These are phyloP conservation scores for Nematolebias whitei DNA, from an alignment of 2,113 vertebrate species.

Conservation along the genomic window DNA sequence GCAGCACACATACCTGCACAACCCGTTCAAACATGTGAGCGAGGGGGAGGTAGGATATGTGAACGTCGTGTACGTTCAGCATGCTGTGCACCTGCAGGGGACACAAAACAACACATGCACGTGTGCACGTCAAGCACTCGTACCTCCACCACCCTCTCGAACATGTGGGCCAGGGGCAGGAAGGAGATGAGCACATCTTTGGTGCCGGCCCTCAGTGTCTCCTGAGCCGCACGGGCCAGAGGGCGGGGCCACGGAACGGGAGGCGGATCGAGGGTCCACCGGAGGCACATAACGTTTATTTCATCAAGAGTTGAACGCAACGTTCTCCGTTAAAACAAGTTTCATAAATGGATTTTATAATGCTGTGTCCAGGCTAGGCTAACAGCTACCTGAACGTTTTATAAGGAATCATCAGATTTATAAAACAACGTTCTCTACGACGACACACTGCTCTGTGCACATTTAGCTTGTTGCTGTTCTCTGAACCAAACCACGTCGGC, in stretches of 20 bases:
- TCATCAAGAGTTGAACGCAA: too few species aligned
- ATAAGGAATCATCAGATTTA: too few species aligned
- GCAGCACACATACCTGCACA: slow-evolving; percentile 87
- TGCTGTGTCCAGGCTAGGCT: too few species aligned
- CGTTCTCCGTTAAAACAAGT: too few species aligned
- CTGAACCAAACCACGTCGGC: too few species aligned
- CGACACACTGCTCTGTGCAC: too few species aligned
- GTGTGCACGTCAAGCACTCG: slow-evolving; percentile 42
- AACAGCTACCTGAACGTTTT: too few species aligned
- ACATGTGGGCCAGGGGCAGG: slow-evolving; percentile 97
- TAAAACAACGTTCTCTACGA: too few species aligned
- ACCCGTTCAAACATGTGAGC: slow-evolving; percentile 98
- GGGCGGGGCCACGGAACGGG: neutral
- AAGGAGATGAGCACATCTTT: slow-evolving; percentile 93
- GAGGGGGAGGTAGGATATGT: slow-evolving; percentile 95
- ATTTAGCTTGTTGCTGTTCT: too few species aligned
- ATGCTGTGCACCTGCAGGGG: slow-evolving; percentile 81
- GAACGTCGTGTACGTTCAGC: slow-evolving; percentile 81
- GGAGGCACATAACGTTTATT: neutral
- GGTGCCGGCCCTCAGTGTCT: slow-evolving; percentile 54
- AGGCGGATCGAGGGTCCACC: slow-evolving; percentile 23
- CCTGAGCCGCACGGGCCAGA: slow-evolving; percentile 64
- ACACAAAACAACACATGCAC: slow-evolving; percentile 68
- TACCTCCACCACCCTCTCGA: slow-evolving; percentile 97
- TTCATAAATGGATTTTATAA: too few species aligned